Evolutionary conservation across 2,888 invertebrate species (phyloP).

Genomic region (Mesochorus sp.): DNA sequence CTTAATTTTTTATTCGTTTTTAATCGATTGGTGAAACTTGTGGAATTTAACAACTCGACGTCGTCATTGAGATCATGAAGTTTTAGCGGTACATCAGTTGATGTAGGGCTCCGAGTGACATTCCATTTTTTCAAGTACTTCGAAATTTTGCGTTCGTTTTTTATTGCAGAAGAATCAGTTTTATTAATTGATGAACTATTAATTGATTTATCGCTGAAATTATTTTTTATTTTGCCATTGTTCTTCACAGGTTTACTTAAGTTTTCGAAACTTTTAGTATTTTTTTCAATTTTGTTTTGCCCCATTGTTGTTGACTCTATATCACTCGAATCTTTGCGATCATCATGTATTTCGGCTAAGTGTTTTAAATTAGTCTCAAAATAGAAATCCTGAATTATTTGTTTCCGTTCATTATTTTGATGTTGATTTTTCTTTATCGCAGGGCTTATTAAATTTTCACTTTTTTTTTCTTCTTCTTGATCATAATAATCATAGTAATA

Average conservation of each 20-base stretch:
- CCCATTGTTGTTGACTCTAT: too few species aligned
- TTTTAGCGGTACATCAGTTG: background rate
- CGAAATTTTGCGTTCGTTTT: background rate
- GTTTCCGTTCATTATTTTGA: background rate
- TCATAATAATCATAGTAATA: background rate
- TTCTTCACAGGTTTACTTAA: background rate
- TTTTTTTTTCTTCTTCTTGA: background rate
- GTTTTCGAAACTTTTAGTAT: background rate
- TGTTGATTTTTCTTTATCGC: background rate
- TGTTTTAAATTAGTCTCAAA: too few species aligned
- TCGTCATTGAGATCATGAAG: background rate
- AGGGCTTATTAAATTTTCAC: background rate
- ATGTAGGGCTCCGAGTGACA: background rate
- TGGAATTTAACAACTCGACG: background rate
- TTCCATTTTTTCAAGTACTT: background rate
- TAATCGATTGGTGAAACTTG: background rate
- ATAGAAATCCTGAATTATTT: too few species aligned
- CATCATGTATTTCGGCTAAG: too few species aligned
- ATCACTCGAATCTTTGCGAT: too few species aligned
- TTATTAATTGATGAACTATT: background rate
- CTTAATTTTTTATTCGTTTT: background rate
- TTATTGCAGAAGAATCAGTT: background rate
- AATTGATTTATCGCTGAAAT: background rate
- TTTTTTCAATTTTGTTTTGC: background rate
- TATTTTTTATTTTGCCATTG: background rate